Percentiles rank a stretch among this genome's conserved stretches.
Evolutionary conservation across 2,888 invertebrate genomes (phyloP).

Genomic region (Elmis aenea): DNA sequence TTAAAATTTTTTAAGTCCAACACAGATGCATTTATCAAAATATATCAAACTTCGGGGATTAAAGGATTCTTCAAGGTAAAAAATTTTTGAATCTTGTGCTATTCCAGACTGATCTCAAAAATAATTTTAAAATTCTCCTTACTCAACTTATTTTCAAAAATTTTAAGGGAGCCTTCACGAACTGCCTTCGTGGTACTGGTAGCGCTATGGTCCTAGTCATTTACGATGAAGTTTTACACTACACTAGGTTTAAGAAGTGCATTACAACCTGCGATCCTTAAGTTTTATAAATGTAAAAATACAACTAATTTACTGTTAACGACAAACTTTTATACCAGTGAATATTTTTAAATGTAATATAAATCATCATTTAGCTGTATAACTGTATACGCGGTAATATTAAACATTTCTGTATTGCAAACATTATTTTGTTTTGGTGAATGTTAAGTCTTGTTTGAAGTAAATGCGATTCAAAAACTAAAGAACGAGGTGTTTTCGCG

Average conservation of each 20-base stretch:
- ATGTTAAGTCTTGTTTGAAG: too few species aligned
- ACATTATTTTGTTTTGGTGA: too few species aligned
- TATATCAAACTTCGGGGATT: slow-evolving; percentile 8
- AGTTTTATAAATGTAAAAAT: too few species aligned
- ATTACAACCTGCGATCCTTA: slow-evolving; percentile 6
- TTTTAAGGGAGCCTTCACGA: slow-evolving; percentile 15
- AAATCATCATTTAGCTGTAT: too few species aligned
- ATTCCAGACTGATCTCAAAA: too few species aligned
- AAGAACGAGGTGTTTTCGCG: too few species aligned
- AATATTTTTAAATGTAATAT: too few species aligned
- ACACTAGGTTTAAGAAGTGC: slow-evolving; percentile 15
- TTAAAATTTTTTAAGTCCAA: slow-evolving; percentile 6
- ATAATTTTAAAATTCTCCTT: neutral
- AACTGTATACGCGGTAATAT: too few species aligned
- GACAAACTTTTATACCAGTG: too few species aligned
- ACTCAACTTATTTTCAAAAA: neutral
- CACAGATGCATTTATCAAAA: slow-evolving; percentile 1
- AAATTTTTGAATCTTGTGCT: neutral
- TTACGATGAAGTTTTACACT: slow-evolving; percentile 22
- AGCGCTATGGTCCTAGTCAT: slow-evolving; percentile 22
- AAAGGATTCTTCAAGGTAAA: slow-evolving; percentile 15
- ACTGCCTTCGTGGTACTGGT: slow-evolving; percentile 18
- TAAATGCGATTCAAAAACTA: too few species aligned
- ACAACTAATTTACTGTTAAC: too few species aligned
- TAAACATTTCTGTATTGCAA: too few species aligned